Base-by-base conservation (phyloP, 2,113 vertebrate genomes). In the Thalassarche chlororhynchos region DNA sequence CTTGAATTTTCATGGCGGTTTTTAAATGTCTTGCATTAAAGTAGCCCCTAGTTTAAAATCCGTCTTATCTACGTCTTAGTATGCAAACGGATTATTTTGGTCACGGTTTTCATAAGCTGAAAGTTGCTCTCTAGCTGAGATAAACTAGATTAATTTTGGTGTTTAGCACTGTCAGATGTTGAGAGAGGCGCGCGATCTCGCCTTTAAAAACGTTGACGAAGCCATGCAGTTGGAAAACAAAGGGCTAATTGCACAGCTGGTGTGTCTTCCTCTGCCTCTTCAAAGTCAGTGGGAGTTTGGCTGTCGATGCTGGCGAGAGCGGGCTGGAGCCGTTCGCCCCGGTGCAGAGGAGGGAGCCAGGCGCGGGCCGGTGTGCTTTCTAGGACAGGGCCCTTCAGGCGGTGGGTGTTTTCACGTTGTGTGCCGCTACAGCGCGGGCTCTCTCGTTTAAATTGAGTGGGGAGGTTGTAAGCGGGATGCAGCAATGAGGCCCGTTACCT, bases 181-280 rank as follows among this genome's bases (percentile, higher is more conserved):
- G 64, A 91, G 82, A 90, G 93, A 55, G 58, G 90, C 8, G 0
- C 89, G 19, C 23, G 2, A 57, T 86, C 93, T 89, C 38, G 40
- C 85, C 93, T 82, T 74, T 65, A 21, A 82, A 95, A 86, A 40
- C 1, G 7, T 84, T 89, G 94, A 83, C 10, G 51, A 93, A 97
- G 92, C 89, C 93, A 31, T 52, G 84, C 94, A 92, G 87, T 64
- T 89, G 77, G 87, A 87, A 95, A 96, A 93, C 92, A 89, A 95
- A 97, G 83, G 90, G 69, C 78, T 96, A 82, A 94, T 93, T 95
- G 93, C 87, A 92, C 94, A 96, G 84, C 89, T 92, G 82, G 70
- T 78, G 78, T 13, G 29, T 58, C 65, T 94, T 90, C 89, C 61
- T 82, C 52, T 84, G 89, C 80, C 91, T 84, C n/a, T 47, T 25